phyloP scores from a whole-genome alignment of 1,140 invertebrate species.

The Bombus balteatus region DNA sequence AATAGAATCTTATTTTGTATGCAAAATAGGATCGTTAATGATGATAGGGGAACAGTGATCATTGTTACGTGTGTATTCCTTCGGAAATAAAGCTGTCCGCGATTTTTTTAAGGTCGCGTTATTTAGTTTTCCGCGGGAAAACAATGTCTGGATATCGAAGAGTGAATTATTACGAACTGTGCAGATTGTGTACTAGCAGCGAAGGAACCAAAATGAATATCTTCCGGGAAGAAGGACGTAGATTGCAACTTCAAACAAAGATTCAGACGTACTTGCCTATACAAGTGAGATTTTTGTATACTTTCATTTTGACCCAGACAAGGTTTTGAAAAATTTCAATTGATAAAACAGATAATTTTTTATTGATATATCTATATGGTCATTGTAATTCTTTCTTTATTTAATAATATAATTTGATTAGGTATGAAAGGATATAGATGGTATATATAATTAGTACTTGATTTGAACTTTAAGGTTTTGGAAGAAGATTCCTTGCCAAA shows the following conservation, averaged over 20 bases:
- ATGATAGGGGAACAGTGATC: slow-evolving; percentile 54
- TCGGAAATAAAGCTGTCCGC: slow-evolving; percentile 23
- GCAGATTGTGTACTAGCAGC: slow-evolving; percentile 87
- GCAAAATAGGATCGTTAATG: slow-evolving; percentile 28
- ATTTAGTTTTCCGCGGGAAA: slow-evolving; percentile 71
- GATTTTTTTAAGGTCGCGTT: slow-evolving; percentile 40
- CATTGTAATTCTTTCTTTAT: neutral
- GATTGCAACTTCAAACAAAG: slow-evolving; percentile 85
- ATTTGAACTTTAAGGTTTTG: slow-evolving; percentile 82
- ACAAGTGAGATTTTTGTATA: slow-evolving; percentile 79
- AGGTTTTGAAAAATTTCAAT: neutral
- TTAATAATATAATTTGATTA: neutral
- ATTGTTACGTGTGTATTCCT: slow-evolving; percentile 40
- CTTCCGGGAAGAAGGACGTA: slow-evolving; percentile 86
- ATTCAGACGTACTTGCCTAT: slow-evolving; percentile 86
- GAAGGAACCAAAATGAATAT: slow-evolving; percentile 86
- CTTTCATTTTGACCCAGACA: neutral
- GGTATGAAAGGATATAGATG: neutral
- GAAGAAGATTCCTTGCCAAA: slow-evolving; percentile 88
- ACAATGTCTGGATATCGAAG: slow-evolving; percentile 86
- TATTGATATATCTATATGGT: neutral
- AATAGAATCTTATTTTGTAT: slow-evolving; percentile 47
- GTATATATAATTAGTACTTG: slow-evolving; percentile 5
- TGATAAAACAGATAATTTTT: neutral
- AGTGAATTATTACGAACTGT: slow-evolving; percentile 88